Evolutionary conservation across 2,888 invertebrate genomes (phyloP).

Genomic region (Phyllotreta cruciferae): DNA sequence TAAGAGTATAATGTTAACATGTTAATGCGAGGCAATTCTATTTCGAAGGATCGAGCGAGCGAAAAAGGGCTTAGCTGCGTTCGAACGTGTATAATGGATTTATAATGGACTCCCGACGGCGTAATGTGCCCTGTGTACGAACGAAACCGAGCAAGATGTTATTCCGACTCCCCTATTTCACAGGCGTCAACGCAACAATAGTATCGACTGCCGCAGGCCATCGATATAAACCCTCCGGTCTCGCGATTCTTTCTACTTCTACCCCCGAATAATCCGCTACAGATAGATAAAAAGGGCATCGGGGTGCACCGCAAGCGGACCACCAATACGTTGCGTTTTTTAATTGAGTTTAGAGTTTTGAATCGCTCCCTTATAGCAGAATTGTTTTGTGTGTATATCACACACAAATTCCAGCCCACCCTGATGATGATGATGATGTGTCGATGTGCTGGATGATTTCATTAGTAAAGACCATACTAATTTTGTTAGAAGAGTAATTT

Average conservation of each 20-base stretch:
- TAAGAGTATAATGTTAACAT: too few species aligned
- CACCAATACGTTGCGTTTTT: not conserved
- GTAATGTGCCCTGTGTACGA: conserved; percentile 46
- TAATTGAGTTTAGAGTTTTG: too few species aligned
- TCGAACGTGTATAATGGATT: conserved; percentile 36
- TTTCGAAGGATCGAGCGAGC: too few species aligned
- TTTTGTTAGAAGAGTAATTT: too few species aligned
- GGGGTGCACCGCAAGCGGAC: not conserved
- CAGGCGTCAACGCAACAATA: conserved; percentile 55
- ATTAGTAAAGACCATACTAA: too few species aligned
- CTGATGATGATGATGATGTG: too few species aligned
- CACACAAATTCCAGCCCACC: too few species aligned
- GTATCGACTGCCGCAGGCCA: conserved; percentile 47
- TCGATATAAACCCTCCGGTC: conserved; percentile 49
- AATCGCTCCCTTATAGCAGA: too few species aligned
- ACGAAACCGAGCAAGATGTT: conserved; percentile 20
- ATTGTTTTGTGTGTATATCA: too few species aligned
- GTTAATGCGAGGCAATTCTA: too few species aligned
- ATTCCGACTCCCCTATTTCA: conserved; percentile 51
- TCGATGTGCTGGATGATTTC: too few species aligned
- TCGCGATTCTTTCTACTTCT: conserved; percentile 8
- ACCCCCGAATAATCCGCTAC: conserved; percentile 16
- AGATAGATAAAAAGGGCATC: conserved; percentile 3
- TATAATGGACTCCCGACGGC: conserved; percentile 43
- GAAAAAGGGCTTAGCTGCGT: not conserved